Evolutionary conservation across 2,113 vertebrate genomes (phyloP), one percentile per base, ranked within the genome.

Genomic region (Leiothrix lutea): DNA sequence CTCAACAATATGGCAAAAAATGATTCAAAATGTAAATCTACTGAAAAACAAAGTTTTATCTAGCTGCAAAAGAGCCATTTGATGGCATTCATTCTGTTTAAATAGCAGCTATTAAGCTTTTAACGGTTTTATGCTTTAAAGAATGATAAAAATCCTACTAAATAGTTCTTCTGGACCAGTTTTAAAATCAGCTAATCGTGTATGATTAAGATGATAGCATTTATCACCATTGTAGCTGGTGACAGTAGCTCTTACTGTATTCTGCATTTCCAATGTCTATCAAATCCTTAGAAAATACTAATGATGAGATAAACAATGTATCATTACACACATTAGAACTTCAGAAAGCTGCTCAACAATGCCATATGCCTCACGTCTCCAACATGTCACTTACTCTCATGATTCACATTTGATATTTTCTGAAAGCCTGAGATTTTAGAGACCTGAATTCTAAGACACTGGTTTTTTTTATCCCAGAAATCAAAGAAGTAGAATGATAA

Each of bases 141-240:
- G 36, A 73, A 81, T 60, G 20, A 92, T 38, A 86, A 84, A 92
- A 95, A 60, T 65, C 6, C 45, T 38, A 71, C 81, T 60, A 88
- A 90, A 88, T 73, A 84, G 26, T 70, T 71, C 28, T 96, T 54
- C 19, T 94, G 75, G 54, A 88, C 36, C 0, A 5, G 14, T 91
- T 84, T 92, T 94, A 84, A 86, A 78, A 84, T 86, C 79, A 93
- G 12, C 16, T 91, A 84, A 92, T 95, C 83, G 81, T 65, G 65
- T 48, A 51, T 79, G 65, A 90, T 95, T 94, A 93, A 90, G 75
- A 75, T 90, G 80, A 92, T 67, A 78, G 23, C 83, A 89, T 81
- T 91, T 92, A 64, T 95, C 86, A 87, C 83, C 73, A 78, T 79
- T 81, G 73, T 90, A 86, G 80, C 36, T 91, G 35, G 80, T 94